phyloP scores from a whole-genome alignment of 1,140 invertebrate species.

The Diorhabda carinulata region DNA sequence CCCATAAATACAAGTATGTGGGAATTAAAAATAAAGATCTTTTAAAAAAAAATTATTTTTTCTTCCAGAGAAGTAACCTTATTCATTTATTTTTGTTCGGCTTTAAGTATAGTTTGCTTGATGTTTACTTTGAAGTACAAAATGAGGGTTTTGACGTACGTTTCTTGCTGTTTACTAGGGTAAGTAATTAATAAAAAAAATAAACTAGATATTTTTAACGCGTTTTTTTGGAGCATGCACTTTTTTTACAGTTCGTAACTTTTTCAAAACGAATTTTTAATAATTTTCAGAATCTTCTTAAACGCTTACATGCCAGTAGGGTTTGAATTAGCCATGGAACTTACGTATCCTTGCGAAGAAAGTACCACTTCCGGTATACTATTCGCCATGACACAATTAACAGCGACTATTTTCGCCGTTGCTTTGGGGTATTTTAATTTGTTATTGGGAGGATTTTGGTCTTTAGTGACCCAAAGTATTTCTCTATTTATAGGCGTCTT shows the following conservation, averaged over 20 bases:
- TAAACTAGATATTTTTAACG: background rate
- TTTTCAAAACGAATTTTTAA: background rate
- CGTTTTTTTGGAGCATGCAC: background rate
- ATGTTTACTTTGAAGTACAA: constrained; percentile 25
- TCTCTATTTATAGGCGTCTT: constrained; percentile 21
- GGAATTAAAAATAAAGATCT: background rate
- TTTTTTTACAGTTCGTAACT: no score
- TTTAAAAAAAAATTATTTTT: background rate
- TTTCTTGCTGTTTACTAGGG: constrained; percentile 24
- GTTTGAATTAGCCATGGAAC: constrained; percentile 32
- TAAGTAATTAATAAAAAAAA: constrained; percentile 6
- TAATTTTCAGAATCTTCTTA: constrained; percentile 26
- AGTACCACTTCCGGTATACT: constrained; percentile 28
- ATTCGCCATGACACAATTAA: constrained; percentile 24
- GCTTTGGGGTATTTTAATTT: constrained; percentile 21
- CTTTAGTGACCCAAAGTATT: constrained; percentile 14
- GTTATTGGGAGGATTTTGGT: constrained; percentile 22
- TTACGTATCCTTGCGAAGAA: constrained; percentile 31
- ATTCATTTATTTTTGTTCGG: constrained; percentile 18
- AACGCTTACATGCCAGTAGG: constrained; percentile 27
- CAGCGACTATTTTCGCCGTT: constrained; percentile 27
- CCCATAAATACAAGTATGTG: constrained; percentile 48
- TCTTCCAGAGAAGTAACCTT: constrained; percentile 28
- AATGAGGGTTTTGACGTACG: constrained; percentile 21
- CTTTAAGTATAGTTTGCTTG: constrained; percentile 20